Evolutionary conservation across 1,140 invertebrate genomes (phyloP).

Genomic region (Ectropis grisescens): DNA sequence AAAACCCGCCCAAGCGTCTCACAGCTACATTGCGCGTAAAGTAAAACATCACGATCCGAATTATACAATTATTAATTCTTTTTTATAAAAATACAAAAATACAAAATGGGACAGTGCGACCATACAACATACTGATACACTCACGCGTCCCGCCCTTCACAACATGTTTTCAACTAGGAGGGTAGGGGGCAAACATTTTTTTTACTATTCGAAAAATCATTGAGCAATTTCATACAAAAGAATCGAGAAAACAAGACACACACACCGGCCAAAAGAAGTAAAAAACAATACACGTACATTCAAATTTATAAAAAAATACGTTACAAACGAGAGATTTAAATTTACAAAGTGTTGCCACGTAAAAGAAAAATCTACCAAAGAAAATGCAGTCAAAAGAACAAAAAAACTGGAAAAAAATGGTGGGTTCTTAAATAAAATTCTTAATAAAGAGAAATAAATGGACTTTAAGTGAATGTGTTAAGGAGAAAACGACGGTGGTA

Average conservation of each 20-base stretch:
- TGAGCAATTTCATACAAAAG: constrained; percentile 50
- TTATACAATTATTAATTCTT: constrained; percentile 45
- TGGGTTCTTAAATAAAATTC: no score
- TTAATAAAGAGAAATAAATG: no score
- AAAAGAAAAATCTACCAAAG: no score
- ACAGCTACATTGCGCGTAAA: constrained; percentile 45
- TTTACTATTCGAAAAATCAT: constrained; percentile 31
- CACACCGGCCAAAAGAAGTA: no score
- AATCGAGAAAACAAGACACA: constrained; percentile 24
- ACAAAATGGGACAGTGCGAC: constrained; percentile 66
- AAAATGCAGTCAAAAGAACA: no score
- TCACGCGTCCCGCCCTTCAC: constrained; percentile 29
- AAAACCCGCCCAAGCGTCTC: constrained; percentile 14
- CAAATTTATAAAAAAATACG: constrained; percentile 11
- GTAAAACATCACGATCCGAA: constrained; percentile 57
- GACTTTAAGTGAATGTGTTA: no score
- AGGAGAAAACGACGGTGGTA: no score
- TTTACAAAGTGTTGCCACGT: constrained; percentile 33
- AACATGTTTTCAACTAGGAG: constrained; percentile 17
- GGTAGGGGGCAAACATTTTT: constrained; percentile 28
- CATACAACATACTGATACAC: constrained; percentile 26
- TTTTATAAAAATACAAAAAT: constrained; percentile 70
- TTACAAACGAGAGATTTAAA: constrained; percentile 6
- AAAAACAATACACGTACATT: no score
- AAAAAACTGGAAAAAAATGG: no score